phyloP scores from a whole-genome alignment of 2,113 vertebrate species.

The Tragelaphus scriptus region DNA sequence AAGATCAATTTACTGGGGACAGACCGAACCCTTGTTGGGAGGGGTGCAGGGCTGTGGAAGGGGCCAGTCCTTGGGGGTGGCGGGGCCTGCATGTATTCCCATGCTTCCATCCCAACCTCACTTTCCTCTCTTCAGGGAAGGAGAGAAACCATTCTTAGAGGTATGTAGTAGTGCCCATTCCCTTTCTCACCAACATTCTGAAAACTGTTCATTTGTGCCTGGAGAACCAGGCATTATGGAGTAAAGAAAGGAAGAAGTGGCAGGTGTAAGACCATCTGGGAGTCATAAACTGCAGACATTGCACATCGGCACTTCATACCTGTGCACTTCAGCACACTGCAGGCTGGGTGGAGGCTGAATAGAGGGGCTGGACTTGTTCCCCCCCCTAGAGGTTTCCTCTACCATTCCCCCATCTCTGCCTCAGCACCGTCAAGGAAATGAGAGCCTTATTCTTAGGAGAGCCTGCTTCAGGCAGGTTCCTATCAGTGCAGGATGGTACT shows the following conservation, averaged over 20 bases:
- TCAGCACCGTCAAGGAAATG: background rate
- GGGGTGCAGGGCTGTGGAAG: background rate
- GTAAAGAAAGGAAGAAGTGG: background rate
- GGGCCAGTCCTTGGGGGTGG: background rate
- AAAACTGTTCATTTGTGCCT: background rate
- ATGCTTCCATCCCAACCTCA: background rate
- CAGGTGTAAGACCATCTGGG: background rate
- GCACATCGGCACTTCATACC: background rate
- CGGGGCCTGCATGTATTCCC: background rate
- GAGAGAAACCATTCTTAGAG: background rate
- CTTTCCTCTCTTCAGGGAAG: background rate
- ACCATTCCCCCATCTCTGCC: background rate
- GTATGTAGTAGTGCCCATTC: background rate
- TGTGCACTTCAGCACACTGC: background rate
- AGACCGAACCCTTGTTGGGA: background rate
- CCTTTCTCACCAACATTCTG: background rate
- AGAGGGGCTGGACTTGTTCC: background rate
- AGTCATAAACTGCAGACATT: background rate
- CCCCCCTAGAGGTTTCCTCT: too few relatives aligned
- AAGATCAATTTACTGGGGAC: slow-evolving; percentile 35
- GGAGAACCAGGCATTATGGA: background rate
- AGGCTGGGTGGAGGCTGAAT: background rate
- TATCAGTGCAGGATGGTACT: background rate
- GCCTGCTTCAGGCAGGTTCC: background rate
- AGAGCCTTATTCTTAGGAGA: background rate